phyloP scores from a whole-genome alignment of 2,888 invertebrate species.

The Cephus sareptanus region DNA sequence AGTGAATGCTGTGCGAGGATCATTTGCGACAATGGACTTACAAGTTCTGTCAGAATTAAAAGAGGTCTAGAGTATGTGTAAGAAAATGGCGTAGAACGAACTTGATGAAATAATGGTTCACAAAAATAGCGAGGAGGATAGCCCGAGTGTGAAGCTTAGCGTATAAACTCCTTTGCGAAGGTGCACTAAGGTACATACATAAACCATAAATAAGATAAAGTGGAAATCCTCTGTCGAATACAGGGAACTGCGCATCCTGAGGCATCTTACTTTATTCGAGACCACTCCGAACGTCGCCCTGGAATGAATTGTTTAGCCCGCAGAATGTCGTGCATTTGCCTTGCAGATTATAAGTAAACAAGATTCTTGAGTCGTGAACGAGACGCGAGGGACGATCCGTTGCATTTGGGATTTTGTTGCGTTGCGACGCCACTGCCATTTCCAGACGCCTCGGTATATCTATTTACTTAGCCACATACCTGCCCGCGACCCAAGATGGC shows the following conservation, averaged over 20 bases:
- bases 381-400: constrained; percentile 8
- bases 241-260: constrained; percentile 4
- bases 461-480: neutral
- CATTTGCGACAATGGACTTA: neutral
- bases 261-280: constrained; percentile 2
- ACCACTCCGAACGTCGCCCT: neutral
- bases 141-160: neutral
- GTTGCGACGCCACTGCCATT: neutral
- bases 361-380: neutral
- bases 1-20: neutral
- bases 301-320: constrained; percentile 17
- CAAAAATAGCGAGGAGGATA: neutral
- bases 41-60: neutral
- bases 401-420: neutral
- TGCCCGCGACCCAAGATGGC: neutral
- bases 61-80: neutral
- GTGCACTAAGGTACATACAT: neutral
- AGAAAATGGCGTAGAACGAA: neutral
- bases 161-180: neutral
- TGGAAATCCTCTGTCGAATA: neutral
- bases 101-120: neutral
- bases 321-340: constrained; percentile 23
- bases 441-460: neutral
- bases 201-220: neutral
- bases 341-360: constrained; percentile 31